A percentile compares a stretch with the other conserved stretches of the same genome.
These are phyloP conservation scores for Ardeotis arabs DNA, from an alignment of 2,113 vertebrate species.

Conservation along the genomic window DNA sequence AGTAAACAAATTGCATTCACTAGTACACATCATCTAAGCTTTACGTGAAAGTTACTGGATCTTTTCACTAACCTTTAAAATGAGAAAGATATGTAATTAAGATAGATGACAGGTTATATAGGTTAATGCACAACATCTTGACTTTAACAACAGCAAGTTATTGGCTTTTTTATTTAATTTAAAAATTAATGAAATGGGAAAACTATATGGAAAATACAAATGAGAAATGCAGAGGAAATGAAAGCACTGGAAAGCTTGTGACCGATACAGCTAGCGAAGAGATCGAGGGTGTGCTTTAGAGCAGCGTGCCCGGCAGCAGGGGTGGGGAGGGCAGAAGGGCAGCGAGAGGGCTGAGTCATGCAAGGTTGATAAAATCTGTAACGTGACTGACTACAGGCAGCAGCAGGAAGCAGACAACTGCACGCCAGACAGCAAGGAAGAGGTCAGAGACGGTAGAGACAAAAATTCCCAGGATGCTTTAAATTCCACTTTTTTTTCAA, in stretches of 20 bases:
- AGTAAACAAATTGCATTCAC: not conserved
- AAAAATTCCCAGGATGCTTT: not conserved
- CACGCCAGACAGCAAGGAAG: not conserved
- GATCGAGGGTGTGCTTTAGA: not conserved
- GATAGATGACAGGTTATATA: not conserved
- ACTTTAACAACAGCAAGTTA: not conserved
- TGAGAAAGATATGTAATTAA: not conserved
- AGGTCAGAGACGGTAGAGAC: not conserved
- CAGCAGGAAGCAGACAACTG: not conserved
- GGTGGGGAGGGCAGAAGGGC: not conserved
- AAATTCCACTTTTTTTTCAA: not conserved
- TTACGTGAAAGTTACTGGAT: not conserved
- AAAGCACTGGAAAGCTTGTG: not conserved
- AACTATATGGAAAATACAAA: not conserved
- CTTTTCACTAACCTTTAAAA: not conserved
- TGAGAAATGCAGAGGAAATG: not conserved
- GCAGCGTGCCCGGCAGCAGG: accelerated
- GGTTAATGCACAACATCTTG: not conserved
- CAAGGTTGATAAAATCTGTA: not conserved
- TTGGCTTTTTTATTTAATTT: not conserved
- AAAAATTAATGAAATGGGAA: slow-evolving; percentile 14
- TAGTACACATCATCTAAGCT: not conserved
- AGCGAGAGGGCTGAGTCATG: accelerated
- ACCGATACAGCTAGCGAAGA: not conserved
- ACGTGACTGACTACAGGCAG: not conserved